These are phyloP conservation scores for Leucophenga montana DNA, from an alignment of 2,888 invertebrate species.

Conservation along the genomic window DNA sequence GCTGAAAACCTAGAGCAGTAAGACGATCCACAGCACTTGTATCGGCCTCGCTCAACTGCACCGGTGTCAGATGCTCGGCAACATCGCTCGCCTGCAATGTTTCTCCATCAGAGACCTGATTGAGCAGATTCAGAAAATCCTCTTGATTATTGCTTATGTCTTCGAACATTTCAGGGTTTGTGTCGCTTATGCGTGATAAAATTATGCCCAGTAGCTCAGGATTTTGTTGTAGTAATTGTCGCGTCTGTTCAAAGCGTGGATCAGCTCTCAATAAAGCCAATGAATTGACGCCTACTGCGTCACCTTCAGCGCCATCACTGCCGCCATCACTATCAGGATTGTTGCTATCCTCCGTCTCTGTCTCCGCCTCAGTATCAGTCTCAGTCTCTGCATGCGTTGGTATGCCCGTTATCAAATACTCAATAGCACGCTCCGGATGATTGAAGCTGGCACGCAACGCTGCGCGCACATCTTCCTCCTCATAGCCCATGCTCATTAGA, in stretches of 20 bases:
- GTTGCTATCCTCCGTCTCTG: too few relatives aligned
- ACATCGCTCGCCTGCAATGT: background rate
- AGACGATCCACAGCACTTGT: conserved; percentile 58
- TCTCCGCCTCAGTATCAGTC: background rate
- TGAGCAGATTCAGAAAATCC: conserved; percentile 81
- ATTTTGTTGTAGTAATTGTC: conserved; percentile 90
- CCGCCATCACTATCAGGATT: too few relatives aligned
- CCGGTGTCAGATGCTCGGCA: conserved; percentile 35
- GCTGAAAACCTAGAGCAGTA: conserved; percentile 59
- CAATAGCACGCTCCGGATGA: conserved; percentile 97
- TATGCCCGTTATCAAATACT: conserved; percentile 93
- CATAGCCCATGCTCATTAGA: conserved; percentile 87
- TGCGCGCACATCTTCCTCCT: conserved; percentile 83
- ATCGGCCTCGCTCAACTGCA: conserved; percentile 50
- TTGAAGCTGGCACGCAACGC: conserved; percentile 96
- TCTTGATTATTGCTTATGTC: conserved; percentile 92
- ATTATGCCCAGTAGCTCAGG: conserved; percentile 92
- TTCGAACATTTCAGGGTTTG: conserved; percentile 92
- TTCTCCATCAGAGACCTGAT: conserved; percentile 35
- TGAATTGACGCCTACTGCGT: conserved; percentile 28
- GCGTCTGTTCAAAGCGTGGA: conserved; percentile 96
- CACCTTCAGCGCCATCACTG: too few relatives aligned
- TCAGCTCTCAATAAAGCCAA: conserved; percentile 76
- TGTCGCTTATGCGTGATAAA: conserved; percentile 90
- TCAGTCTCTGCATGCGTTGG: conserved; percentile 71